Evolutionary conservation across 2,797 vertebrate species (phyloP).

Genomic region (Toxotes lorentzi): DNA sequence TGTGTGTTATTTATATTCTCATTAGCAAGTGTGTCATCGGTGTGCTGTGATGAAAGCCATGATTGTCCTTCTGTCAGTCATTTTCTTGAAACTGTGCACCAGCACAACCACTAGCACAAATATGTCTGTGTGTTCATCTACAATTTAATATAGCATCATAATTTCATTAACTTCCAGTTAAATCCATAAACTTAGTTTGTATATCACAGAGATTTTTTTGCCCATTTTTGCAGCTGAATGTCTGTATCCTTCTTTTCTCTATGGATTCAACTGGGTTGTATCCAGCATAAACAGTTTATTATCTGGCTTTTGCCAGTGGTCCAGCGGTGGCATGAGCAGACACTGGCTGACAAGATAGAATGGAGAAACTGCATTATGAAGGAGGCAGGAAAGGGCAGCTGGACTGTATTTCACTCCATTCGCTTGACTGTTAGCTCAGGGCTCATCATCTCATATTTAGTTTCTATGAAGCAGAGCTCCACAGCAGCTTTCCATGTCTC

Average conservation of each 20-base stretch:
- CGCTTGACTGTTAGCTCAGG: slow-evolving; percentile 47
- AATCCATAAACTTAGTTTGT: not conserved
- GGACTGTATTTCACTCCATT: slow-evolving; percentile 55
- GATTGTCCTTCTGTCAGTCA: slow-evolving; percentile 39
- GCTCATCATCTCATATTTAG: slow-evolving; percentile 63
- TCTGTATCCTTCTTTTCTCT: not conserved
- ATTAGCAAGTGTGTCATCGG: slow-evolving; percentile 42
- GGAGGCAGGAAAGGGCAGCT: slow-evolving; percentile 46
- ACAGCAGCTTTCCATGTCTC: slow-evolving; percentile 30
- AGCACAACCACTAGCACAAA: not conserved
- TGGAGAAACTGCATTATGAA: slow-evolving; percentile 35
- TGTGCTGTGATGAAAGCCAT: slow-evolving; percentile 16
- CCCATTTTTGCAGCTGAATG: not conserved
- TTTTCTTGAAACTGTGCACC: not conserved
- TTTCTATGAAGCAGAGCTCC: slow-evolving; percentile 32
- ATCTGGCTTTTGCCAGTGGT: slow-evolving; percentile 32
- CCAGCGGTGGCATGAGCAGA: slow-evolving; percentile 40
- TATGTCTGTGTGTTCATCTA: too few relatives aligned
- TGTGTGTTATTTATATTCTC: slow-evolving; percentile 54
- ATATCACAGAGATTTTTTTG: not conserved
- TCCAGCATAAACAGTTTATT: slow-evolving; percentile 33
- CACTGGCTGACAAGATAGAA: slow-evolving; percentile 37
- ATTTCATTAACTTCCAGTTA: not conserved
- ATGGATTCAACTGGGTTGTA: slow-evolving; percentile 2
- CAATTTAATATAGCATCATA: not conserved